phyloP scores from a whole-genome alignment of 2,797 vertebrate species.

The Percopsis omiscomaycus region DNA sequence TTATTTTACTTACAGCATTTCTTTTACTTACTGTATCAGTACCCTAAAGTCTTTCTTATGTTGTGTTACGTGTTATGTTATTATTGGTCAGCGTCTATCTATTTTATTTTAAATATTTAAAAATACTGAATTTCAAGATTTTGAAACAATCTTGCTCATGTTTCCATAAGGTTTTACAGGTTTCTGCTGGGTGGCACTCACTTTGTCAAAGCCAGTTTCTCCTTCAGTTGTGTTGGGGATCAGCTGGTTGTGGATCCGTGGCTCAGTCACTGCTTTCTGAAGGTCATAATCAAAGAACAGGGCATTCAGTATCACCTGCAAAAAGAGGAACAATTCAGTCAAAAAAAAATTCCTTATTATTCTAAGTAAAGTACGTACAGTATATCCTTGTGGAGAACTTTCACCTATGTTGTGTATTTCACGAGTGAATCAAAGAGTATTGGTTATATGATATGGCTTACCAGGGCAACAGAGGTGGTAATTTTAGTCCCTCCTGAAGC shows the following conservation, averaged over 20 bases:
- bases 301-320: constrained; percentile 85
- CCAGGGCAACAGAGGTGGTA: constrained; percentile 87
- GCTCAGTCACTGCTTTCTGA: constrained; percentile 78
- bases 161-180: constrained; percentile 15
- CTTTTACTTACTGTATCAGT: not conserved
- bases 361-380: no score
- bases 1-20: not conserved
- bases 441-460: constrained; percentile 46
- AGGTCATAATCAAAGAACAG: constrained; percentile 87
- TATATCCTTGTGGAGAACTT: not conserved
- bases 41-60: no score
- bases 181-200: constrained; percentile 55
- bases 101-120: no score
- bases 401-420: not conserved
- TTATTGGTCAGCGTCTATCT: no score
- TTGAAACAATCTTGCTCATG: constrained; percentile 1
- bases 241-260: constrained; percentile 91
- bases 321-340: constrained; percentile 8
- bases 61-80: no score
- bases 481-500: constrained; percentile 93
- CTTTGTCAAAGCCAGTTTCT: constrained; percentile 81
- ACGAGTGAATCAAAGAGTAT: not conserved
- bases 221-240: constrained; percentile 77
- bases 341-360: not conserved
- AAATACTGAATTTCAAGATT: not conserved